Evolutionary conservation across 37 sponge, comb jelly and placozoan species (phyloP).

Genomic region (Theonella swinhoei): DNA sequence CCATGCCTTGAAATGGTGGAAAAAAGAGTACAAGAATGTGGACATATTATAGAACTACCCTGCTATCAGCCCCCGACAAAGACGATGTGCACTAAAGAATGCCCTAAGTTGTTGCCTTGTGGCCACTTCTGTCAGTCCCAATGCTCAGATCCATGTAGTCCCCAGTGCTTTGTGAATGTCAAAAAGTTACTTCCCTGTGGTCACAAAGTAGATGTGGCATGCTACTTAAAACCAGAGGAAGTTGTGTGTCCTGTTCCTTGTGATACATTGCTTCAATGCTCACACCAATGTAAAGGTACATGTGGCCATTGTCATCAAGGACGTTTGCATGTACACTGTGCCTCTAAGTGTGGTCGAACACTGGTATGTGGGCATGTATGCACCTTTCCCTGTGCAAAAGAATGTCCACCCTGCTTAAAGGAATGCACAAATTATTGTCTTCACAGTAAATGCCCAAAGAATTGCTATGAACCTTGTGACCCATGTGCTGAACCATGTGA

Average conservation of each 20-base stretch:
- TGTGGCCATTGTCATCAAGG: conserved; percentile 72
- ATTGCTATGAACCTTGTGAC: conserved; percentile 75
- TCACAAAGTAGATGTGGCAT: conserved; percentile 47
- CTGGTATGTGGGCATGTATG: conserved; percentile 88
- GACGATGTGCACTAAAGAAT: conserved; percentile 43
- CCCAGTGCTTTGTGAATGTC: conserved; percentile 26
- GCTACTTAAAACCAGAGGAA: conserved; percentile 6
- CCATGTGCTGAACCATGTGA: conserved; percentile 78
- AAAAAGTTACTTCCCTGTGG: conserved; percentile 61
- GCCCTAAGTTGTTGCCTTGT: conserved; percentile 66
- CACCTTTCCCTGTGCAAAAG: conserved; percentile 58
- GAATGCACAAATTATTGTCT: conserved; percentile 74
- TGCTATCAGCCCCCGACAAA: conserved; percentile 42
- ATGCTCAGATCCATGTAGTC: conserved; percentile 67
- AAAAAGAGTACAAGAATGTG: conserved; percentile 49
- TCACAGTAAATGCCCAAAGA: conserved; percentile 75
- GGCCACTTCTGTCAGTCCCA: conserved; percentile 70
- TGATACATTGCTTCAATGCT: conserved; percentile 56
- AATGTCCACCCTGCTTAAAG: conserved; percentile 75
- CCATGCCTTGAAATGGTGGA: conserved; percentile 60
- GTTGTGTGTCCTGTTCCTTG: conserved; percentile 56
- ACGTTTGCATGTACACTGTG: conserved; percentile 75
- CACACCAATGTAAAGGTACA: conserved; percentile 72
- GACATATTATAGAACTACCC: conserved; percentile 31
- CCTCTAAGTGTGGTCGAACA: conserved; percentile 59